Evolutionary conservation across 1,140 invertebrate genomes (phyloP).

Genomic region (Platorchestia sp.): DNA sequence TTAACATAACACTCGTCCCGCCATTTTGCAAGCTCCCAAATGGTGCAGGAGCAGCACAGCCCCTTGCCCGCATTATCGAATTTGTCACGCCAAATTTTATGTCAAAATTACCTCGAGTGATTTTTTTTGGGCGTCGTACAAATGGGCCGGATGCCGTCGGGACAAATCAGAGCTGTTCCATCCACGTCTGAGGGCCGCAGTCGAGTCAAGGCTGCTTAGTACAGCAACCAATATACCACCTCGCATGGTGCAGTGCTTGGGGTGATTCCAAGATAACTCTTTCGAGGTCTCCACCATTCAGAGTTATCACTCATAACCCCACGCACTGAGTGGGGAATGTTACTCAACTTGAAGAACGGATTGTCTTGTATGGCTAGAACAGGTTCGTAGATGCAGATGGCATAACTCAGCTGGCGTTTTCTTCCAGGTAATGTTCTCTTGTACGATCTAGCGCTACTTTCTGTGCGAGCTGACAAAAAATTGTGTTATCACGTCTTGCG

Average conservation of each 20-base stretch:
- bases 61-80: constrained; percentile 44
- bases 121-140: background rate
- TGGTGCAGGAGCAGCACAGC: constrained; percentile 11
- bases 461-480: background rate
- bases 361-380: background rate
- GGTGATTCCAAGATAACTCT: background rate
- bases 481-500: background rate
- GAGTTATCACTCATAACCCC: background rate
- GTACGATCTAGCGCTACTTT: background rate
- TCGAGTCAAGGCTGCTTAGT: background rate
- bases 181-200: background rate
- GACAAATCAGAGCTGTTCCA: background rate
- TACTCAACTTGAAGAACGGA: background rate
- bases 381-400: background rate
- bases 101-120: constrained; percentile 39
- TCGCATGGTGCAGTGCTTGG: background rate
- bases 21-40: constrained; percentile 25
- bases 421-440: background rate
- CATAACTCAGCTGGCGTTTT: background rate
- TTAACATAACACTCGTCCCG: constrained; percentile 22
- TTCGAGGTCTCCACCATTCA: background rate
- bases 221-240: background rate
- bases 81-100: constrained; percentile 47
- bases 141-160: background rate
- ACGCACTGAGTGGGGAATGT: background rate